These are phyloP conservation scores for Cylindroiulus punctatus DNA, from an alignment of 2,888 invertebrate species.

Conservation along the genomic window DNA sequence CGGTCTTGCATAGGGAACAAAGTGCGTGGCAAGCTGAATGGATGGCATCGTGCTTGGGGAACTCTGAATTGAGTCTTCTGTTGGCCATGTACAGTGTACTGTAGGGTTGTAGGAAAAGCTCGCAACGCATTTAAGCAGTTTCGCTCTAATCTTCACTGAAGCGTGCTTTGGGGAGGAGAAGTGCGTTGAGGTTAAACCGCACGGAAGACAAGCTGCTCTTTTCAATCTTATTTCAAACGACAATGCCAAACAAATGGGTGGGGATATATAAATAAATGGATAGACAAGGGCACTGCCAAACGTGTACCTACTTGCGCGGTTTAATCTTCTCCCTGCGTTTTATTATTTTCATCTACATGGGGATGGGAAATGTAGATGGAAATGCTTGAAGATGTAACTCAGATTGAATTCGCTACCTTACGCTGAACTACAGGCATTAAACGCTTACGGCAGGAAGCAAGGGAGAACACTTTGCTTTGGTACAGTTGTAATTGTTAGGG, in stretches of 20 bases:
- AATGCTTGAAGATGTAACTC: conserved; percentile 40
- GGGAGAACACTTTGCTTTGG: background rate
- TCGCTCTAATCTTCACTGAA: conserved; percentile 38
- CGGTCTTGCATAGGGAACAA: background rate
- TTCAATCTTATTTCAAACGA: conserved; percentile 47
- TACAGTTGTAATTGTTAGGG: background rate
- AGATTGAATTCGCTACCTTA: conserved; percentile 10
- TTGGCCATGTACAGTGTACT: background rate
- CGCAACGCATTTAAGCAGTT: conserved; percentile 41
- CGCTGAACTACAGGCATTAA: background rate
- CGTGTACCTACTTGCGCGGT: conserved; percentile 16
- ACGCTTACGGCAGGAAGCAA: background rate
- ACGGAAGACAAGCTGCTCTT: conserved; percentile 47
- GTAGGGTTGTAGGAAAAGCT: background rate
- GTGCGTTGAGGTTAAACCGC: conserved; percentile 47
- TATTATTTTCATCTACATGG: conserved; percentile 25
- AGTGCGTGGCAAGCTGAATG: background rate
- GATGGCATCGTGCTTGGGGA: background rate
- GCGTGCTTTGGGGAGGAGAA: conserved; percentile 45
- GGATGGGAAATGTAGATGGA: conserved; percentile 42
- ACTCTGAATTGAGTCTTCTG: conserved; percentile 25
- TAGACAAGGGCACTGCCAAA: conserved; percentile 39
- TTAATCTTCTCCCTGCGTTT: conserved; percentile 36
- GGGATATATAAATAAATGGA: conserved; percentile 41
- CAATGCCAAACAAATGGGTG: conserved; percentile 47